phyloP scores from a whole-genome alignment of 2,113 vertebrate genomes.

The Bombycilla garrulus region DNA sequence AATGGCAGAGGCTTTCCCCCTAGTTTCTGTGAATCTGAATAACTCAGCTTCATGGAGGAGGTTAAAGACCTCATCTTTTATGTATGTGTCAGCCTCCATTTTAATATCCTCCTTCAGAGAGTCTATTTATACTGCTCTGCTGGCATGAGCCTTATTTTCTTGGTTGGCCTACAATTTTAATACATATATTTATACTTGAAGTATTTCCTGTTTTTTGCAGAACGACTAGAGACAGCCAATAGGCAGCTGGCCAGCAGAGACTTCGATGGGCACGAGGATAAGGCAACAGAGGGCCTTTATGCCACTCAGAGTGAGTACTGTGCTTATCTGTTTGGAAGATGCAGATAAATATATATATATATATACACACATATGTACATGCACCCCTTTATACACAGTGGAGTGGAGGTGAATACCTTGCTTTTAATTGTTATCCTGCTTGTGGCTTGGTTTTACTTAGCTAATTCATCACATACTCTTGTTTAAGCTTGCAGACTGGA shows the following conservation, averaged over 20 bases:
- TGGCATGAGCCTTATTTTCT: slow-evolving; percentile 38
- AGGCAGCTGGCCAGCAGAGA: slow-evolving; percentile 83
- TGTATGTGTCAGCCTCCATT: slow-evolving; percentile 9
- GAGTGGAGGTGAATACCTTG: neutral
- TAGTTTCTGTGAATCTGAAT: neutral
- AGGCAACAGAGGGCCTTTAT: slow-evolving; percentile 71
- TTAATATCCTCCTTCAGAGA: slow-evolving; percentile 3
- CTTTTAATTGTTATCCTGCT: neutral
- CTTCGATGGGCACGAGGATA: slow-evolving; percentile 73
- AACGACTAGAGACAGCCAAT: slow-evolving; percentile 85
- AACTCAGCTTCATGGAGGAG: neutral
- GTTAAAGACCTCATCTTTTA: slow-evolving; percentile 34
- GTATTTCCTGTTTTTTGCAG: slow-evolving; percentile 74
- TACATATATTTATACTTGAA: slow-evolving; percentile 52
- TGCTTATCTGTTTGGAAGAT: neutral
- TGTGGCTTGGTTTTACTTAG: neutral
- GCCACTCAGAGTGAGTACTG: slow-evolving; percentile 79
- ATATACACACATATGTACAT: no score
- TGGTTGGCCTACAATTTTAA: slow-evolving; percentile 21
- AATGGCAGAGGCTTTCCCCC: neutral
- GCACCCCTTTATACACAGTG: neutral
- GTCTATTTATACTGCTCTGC: slow-evolving; percentile 38
- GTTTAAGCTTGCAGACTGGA: neutral
- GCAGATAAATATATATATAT: neutral
- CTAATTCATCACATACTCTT: neutral